Evolutionary conservation across 2,797 vertebrate species (phyloP), one percentile per base, ranked within the genome.

Genomic region (Zalophus californianus): DNA sequence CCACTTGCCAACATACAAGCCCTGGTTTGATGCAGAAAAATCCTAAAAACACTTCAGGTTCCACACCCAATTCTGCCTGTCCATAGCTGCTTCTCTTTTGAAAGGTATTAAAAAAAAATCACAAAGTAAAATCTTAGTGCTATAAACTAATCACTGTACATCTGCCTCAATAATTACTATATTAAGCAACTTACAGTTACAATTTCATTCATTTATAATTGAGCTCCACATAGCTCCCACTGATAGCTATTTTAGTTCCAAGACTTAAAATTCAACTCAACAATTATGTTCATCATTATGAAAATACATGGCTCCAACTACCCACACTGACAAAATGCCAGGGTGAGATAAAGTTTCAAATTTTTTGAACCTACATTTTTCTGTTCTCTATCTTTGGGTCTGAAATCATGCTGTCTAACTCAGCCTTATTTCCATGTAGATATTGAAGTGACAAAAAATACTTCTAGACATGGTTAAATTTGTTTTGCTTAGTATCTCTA

Each of bases 151-250:
- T 96, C 93, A 91, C 89, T 88, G 54, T 83, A 94, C 94, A 96
- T 96, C 95, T 97, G 89, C 91, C 77, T 94, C 70, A 82, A 95
- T 93, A 96, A 97, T 97, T 97, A 96, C 93, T 92, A 84, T 75
- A 96, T 87, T 97, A 95, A 85, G 91, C 70, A 97, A 93, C 93
- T 97, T 91, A 94, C 29, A 92, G 96, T 97, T 94, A 97, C 48
- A 93, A 83, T 95, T 91, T 83, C 78, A 48, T 97, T 96, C 95
- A 80, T 96, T 97, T 96, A 86, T 93, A 97, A 92, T 92, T 86
- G 66, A 77, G 48, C 66, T 97, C 62, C 87, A 86, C 77, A 93
- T n/a, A 96, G 54, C 68, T 94, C 60, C n/a, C 29, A 78, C 60
- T 90, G 89, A 96, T 86, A 70, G 50, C 82, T 96, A 95, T 95